These are phyloP conservation scores for Dipus sagitta DNA, from an alignment of 2,797 vertebrate genomes.

Conservation along the genomic window DNA sequence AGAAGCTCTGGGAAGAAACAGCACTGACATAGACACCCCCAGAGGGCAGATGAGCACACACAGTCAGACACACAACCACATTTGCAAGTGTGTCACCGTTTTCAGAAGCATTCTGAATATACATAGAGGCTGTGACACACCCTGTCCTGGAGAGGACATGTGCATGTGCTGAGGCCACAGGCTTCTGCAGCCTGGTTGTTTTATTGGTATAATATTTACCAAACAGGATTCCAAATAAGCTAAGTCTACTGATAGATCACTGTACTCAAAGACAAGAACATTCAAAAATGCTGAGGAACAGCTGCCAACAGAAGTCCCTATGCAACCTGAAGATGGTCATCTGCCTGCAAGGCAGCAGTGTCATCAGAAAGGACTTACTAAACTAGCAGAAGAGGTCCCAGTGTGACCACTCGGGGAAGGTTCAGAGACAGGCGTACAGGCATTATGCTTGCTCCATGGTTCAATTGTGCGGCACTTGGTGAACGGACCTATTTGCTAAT, in stretches of 20 bases:
- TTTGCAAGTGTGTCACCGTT: too few species aligned
- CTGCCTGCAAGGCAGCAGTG: conserved; percentile 67
- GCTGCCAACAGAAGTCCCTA: not conserved
- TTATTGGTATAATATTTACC: conserved; percentile 84
- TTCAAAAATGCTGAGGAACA: not conserved
- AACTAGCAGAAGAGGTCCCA: conserved; percentile 69
- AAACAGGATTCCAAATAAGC: conserved; percentile 70
- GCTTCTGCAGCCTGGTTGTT: conserved; percentile 66
- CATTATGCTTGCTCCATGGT: conserved; percentile 70
- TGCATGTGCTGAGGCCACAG: conserved; percentile 70
- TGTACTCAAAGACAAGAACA: conserved; percentile 55
- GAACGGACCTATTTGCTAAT: conserved; percentile 19
- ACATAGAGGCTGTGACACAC: not conserved
- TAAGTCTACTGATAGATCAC: conserved; percentile 84
- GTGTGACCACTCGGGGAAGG: not conserved
- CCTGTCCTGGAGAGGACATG: conserved; percentile 58
- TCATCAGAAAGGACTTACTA: conserved; percentile 64
- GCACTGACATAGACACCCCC: not conserved
- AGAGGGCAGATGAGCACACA: not conserved
- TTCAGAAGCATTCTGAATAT: not conserved
- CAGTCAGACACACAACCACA: not conserved
- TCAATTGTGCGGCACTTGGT: conserved; percentile 61
- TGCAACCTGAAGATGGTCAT: conserved; percentile 63
- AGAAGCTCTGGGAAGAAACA: not conserved
- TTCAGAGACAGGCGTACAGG: too few species aligned